Conservation (phyloP, 2,888 invertebrate species). For the Drosophila bunnanda region DNA sequence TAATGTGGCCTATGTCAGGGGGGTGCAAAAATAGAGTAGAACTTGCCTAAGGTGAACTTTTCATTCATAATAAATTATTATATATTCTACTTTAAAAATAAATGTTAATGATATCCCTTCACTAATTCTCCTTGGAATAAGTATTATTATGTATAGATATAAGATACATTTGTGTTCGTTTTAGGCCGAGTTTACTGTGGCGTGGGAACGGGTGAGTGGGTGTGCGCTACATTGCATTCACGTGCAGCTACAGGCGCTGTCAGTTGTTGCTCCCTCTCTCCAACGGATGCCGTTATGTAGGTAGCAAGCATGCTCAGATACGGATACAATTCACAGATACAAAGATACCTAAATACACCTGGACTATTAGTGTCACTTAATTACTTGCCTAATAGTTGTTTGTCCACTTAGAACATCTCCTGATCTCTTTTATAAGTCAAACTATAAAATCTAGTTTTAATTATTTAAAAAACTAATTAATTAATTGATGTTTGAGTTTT, state of each 20-base stretch:
- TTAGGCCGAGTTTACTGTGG: not conserved
- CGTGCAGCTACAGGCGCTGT: constrained; percentile 29
- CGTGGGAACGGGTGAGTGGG: not conserved
- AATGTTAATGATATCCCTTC: not conserved
- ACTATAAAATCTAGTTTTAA: not conserved
- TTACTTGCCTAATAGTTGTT: not conserved
- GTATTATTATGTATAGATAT: not conserved
- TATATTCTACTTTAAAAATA: not conserved
- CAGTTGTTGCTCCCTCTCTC: not conserved
- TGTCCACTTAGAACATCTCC: not conserved
- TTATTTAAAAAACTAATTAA: not conserved
- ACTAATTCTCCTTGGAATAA: not conserved
- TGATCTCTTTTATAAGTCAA: not conserved
- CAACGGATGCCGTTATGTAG: constrained; percentile 23
- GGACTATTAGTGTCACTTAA: not conserved
- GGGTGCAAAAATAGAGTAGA: not conserved
- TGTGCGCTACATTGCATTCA: constrained; percentile 11
- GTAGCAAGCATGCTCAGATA: not conserved
- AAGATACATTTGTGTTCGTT: not conserved
- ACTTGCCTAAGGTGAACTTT: not conserved
- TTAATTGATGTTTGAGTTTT: not conserved
- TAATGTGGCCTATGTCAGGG: not conserved
- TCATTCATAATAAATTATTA: too few relatives aligned
- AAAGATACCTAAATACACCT: not conserved
- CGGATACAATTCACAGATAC: not conserved